Conservation (phyloP, 1,140 invertebrate genomes). For the Diorhabda sublineata region DNA sequence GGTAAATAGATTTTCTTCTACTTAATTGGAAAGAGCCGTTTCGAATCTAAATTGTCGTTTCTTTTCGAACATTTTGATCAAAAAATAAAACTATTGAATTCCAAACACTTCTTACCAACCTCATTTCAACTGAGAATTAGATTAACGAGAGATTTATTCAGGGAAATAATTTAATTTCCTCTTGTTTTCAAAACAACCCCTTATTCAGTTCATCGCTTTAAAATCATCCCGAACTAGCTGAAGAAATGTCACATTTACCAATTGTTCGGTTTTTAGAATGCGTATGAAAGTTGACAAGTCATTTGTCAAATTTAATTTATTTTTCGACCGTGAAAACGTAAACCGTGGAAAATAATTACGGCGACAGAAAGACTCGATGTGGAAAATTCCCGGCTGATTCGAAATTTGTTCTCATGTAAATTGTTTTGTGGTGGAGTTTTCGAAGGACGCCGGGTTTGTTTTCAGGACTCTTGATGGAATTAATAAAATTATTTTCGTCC, state of each 20-base stretch:
- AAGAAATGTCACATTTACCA: background rate
- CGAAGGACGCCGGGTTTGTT: background rate
- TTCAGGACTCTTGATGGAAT: background rate
- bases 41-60: too few relatives aligned
- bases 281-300: constrained; percentile 1
- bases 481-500: background rate
- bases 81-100: too few relatives aligned
- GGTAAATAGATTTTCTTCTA: too few relatives aligned
- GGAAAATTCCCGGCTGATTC: constrained; percentile 1
- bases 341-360: constrained; percentile 2
- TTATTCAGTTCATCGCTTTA: too few relatives aligned
- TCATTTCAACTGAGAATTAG: too few relatives aligned
- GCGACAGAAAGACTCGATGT: background rate
- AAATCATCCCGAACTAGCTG: background rate
- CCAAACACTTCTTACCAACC: too few relatives aligned
- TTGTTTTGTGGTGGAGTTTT: background rate
- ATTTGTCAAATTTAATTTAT: constrained; percentile 3
- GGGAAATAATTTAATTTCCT: too few relatives aligned
- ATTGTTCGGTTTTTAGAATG: constrained; percentile 1
- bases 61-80: too few relatives aligned
- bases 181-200: too few relatives aligned
- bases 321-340: background rate
- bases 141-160: too few relatives aligned
- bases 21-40: too few relatives aligned
- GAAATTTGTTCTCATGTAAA: constrained; percentile 1